phyloP scores from a whole-genome alignment of 2,888 invertebrate genomes.

The Zaprionus bogoriensis region DNA sequence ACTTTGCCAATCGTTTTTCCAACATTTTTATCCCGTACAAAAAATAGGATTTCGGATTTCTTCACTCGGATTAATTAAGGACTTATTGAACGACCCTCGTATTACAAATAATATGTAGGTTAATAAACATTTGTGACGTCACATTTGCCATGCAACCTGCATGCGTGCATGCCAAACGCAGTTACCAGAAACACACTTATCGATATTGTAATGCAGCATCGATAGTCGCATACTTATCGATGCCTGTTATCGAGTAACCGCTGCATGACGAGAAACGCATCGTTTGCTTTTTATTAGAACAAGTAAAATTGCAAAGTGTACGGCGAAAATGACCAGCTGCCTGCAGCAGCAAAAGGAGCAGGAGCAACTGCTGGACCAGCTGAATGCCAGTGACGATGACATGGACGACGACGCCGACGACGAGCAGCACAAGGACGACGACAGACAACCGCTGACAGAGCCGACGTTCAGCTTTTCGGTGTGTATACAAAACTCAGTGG shows the following conservation, averaged over 20 bases:
- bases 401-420: conserved; percentile 55
- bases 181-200: no score
- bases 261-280: conserved; percentile 22
- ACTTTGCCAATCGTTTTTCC: no score
- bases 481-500: conserved; percentile 63
- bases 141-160: conserved; percentile 4
- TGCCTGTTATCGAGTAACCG: conserved; percentile 11
- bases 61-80: no score
- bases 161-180: neutral
- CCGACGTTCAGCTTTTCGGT: conserved; percentile 77
- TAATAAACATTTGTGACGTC: conserved; percentile 6
- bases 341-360: conserved; percentile 72
- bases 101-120: no score
- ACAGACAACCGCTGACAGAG: conserved; percentile 50
- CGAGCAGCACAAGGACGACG: conserved; percentile 40
- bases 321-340: conserved; percentile 71
- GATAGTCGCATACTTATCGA: conserved; percentile 7
- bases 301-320: conserved; percentile 35
- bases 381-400: conserved; percentile 63
- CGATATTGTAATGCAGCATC: neutral
- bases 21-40: no score
- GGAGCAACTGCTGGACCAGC: conserved; percentile 53
- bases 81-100: no score
- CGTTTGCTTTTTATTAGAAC: conserved; percentile 25
- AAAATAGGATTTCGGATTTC: no score